phyloP scores from a whole-genome alignment of 2,797 vertebrate species.

The Atherinosoma microstoma region DNA sequence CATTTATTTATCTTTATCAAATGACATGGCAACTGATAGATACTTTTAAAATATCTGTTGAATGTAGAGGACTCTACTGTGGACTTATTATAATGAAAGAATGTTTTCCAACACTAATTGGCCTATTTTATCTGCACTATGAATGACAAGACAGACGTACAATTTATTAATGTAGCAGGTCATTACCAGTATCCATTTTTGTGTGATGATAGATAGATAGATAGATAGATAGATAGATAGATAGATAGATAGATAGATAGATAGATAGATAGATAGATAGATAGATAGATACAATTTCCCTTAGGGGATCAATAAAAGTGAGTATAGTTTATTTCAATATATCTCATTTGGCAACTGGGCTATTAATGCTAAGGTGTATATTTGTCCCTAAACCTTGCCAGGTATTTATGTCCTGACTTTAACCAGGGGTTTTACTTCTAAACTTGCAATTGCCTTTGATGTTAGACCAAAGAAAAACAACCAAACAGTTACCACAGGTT shows the following conservation, averaged over 20 bases:
- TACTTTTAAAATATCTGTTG: not conserved
- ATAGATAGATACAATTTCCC: too few relatives aligned
- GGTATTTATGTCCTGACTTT: not conserved
- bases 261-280: too few relatives aligned
- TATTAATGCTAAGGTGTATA: not conserved
- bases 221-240: too few relatives aligned
- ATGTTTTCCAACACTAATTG: not conserved
- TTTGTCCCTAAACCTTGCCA: not conserved
- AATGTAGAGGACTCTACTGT: not conserved
- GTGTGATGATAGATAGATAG: too few relatives aligned
- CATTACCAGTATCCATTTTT: not conserved
- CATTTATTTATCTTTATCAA: not conserved
- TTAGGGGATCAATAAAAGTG: too few relatives aligned
- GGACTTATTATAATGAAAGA: not conserved
- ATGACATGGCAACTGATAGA: constrained; percentile 21
- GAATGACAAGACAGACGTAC: not conserved
- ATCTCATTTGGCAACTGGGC: not conserved
- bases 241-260: too few relatives aligned
- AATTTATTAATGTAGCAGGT: not conserved
- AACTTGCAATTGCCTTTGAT: too few relatives aligned
- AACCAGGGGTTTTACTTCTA: too few relatives aligned
- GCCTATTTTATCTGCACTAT: not conserved
- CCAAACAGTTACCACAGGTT: too few relatives aligned
- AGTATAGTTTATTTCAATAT: too few relatives aligned
- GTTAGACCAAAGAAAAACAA: too few relatives aligned